Percentiles rank a stretch among this genome's conserved stretches.
phyloP scores from a whole-genome alignment of 2,888 invertebrate genomes.

The Prionchulus punctatus region DNA sequence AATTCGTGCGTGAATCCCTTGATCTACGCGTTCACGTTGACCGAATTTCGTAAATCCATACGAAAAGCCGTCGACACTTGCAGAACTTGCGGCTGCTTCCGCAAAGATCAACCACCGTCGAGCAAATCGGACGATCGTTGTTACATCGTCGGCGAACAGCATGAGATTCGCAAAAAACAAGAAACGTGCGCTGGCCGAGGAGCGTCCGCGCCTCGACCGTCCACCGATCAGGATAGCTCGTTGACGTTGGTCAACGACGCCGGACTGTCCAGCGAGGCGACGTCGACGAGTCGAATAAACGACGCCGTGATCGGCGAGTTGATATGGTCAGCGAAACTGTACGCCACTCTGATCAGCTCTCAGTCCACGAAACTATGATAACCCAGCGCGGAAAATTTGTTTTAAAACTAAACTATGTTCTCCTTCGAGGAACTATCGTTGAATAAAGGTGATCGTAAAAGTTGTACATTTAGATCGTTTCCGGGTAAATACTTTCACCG shows the following conservation, averaged over 20 bases:
- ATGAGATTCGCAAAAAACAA: no score
- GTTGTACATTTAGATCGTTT: no score
- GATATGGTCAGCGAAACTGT: background rate
- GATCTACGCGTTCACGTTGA: slow-evolving; percentile 29
- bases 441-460: no score
- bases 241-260: background rate
- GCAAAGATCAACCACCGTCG: background rate
- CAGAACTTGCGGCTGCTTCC: background rate
- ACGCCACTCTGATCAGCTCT: background rate
- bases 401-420: no score
- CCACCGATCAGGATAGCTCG: background rate
- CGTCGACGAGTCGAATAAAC: slow-evolving; percentile 4
- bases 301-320: background rate
- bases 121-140: background rate
- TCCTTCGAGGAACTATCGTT: no score
- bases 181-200: background rate
- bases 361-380: no score
- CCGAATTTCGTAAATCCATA: slow-evolving; percentile 27
- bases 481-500: no score
- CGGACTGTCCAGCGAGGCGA: background rate
- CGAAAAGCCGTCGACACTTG: background rate
- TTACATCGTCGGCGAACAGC: no score
- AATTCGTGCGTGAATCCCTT: slow-evolving; percentile 30
- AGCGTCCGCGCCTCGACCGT: no score
- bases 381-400: no score